Conservation (phyloP, 2,113 vertebrate genomes). For the Thermophis baileyi region DNA sequence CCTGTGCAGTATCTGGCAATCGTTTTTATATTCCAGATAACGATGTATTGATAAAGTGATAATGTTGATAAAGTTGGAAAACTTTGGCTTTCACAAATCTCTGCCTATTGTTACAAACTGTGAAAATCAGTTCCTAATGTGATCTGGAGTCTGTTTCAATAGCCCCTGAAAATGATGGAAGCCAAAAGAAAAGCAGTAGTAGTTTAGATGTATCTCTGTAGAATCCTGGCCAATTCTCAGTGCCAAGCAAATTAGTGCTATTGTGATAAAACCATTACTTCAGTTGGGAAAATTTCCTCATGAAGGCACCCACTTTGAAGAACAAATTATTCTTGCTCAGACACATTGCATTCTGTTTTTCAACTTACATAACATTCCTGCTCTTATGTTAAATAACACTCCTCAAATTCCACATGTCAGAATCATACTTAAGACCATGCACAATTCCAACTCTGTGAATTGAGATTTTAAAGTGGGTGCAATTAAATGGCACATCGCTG, state of each 20-base stretch:
- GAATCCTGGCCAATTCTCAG: conserved; percentile 17
- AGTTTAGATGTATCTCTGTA: conserved; percentile 6
- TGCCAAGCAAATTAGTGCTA: conserved; percentile 24
- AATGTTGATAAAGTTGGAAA: not conserved
- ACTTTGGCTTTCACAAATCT: not conserved
- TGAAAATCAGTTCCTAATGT: not conserved
- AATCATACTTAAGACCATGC: not conserved
- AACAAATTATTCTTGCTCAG: conserved; percentile 38
- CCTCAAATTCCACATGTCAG: not conserved
- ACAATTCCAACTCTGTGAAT: not conserved
- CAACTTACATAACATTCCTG: conserved; percentile 24
- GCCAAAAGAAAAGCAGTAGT: not conserved
- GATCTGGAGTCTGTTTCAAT: not conserved
- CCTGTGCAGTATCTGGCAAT: not conserved
- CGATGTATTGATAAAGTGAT: not conserved
- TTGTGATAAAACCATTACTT: not conserved
- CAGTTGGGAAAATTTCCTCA: conserved; percentile 38
- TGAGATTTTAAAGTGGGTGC: conserved; percentile 8
- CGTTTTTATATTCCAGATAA: not conserved
- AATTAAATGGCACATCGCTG: conserved; percentile 22
- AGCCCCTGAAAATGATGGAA: not conserved
- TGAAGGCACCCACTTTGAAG: conserved; percentile 14
- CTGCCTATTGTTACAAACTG: not conserved
- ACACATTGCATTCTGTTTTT: conserved; percentile 33
- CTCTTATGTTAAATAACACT: conserved; percentile 3